These are phyloP conservation scores for Fopius arisanus DNA, from an alignment of 1,140 invertebrate genomes.

Conservation along the genomic window DNA sequence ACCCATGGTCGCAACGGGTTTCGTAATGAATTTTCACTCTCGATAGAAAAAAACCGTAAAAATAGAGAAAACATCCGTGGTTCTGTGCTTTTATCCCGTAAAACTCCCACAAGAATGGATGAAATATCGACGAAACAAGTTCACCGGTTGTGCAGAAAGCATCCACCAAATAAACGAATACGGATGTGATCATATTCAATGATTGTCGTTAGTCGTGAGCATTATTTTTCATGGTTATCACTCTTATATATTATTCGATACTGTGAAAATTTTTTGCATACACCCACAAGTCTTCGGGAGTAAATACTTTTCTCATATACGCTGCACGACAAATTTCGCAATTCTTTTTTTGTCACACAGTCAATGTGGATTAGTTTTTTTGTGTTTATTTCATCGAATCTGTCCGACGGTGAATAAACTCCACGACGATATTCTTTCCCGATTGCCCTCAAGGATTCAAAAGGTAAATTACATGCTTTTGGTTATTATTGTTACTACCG, in stretches of 20 bases:
- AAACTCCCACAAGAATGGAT: background rate
- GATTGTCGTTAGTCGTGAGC: background rate
- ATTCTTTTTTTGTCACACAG: background rate
- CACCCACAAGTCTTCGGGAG: background rate
- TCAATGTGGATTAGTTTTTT: background rate
- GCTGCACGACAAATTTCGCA: background rate
- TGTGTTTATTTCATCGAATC: background rate
- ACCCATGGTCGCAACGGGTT: slow-evolving; percentile 43
- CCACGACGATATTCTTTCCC: background rate
- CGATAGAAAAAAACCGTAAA: slow-evolving; percentile 3
- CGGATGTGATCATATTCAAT: background rate
- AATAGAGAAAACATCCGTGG: background rate
- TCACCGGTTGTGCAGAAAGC: background rate
- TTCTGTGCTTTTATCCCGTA: background rate
- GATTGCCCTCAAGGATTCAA: background rate
- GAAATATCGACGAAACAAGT: background rate
- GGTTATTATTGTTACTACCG: background rate
- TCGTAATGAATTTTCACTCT: slow-evolving; percentile 43
- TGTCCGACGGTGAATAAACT: background rate
- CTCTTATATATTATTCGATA: background rate
- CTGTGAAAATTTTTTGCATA: background rate
- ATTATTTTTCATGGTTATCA: slow-evolving; percentile 1
- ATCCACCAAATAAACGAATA: background rate
- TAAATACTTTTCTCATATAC: background rate
- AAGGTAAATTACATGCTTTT: background rate